A percentile compares a stretch with the other conserved stretches of the same genome.
phyloP scores from a whole-genome alignment of 2,797 vertebrate genomes.

The Amblyraja radiata region DNA sequence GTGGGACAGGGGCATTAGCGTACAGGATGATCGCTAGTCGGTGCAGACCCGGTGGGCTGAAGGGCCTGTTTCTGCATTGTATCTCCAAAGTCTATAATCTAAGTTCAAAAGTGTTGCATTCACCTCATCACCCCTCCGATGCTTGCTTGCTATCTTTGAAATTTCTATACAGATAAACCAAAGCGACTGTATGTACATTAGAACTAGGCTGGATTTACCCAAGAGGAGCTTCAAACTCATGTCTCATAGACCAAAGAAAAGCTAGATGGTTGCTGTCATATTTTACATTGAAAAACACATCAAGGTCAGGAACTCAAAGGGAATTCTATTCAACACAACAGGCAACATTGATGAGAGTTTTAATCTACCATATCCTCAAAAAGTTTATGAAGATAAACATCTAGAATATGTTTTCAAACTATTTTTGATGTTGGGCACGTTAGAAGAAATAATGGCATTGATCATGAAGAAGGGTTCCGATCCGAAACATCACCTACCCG shows the following conservation, averaged over 20 bases:
- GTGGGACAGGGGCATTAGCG: too few species aligned
- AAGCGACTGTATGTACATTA: not conserved
- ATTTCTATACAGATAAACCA: not conserved
- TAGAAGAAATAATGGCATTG: too few species aligned
- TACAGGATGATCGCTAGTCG: too few species aligned
- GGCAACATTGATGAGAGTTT: not conserved
- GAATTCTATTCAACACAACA: not conserved
- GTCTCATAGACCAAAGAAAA: not conserved
- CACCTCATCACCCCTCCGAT: not conserved
- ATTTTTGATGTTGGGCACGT: not conserved
- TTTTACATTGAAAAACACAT: not conserved
- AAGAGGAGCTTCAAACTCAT: not conserved
- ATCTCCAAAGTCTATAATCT: too few species aligned
- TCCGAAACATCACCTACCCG: too few species aligned
- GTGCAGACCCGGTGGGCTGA: too few species aligned
- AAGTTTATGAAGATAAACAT: not conserved
- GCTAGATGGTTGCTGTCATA: not conserved
- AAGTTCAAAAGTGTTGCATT: not conserved
- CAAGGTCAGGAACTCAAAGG: not conserved
- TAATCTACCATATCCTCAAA: not conserved
- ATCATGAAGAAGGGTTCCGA: too few species aligned
- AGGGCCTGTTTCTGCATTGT: too few species aligned
- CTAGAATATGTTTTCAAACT: not conserved
- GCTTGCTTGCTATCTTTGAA: not conserved
- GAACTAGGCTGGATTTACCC: not conserved